Conservation (phyloP, 2,888 invertebrate genomes). For the Clivina fossor region DNA sequence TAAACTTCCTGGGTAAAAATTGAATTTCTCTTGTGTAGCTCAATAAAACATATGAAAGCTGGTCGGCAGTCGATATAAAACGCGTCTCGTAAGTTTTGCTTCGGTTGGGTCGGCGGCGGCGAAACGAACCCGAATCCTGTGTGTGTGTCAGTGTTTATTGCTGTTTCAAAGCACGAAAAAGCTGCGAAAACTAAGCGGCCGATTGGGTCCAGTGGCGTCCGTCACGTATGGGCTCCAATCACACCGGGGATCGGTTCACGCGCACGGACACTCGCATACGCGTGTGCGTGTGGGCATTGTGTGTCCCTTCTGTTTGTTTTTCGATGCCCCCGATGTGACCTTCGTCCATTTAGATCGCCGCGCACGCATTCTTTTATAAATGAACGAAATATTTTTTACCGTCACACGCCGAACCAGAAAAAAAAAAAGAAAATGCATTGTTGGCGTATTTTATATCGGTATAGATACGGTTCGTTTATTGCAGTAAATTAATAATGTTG, state of each 20-base stretch:
- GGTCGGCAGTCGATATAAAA: constrained; percentile 24
- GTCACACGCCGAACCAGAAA: too few relatives aligned
- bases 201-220: constrained; percentile 9
- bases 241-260: too few relatives aligned
- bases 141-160: constrained; percentile 17
- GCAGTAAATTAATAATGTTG: too few relatives aligned
- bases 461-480: too few relatives aligned
- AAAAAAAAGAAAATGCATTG: too few relatives aligned
- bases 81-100: constrained; percentile 13
- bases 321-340: not conserved
- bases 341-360: too few relatives aligned
- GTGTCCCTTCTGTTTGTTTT: too few relatives aligned
- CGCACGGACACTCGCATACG: too few relatives aligned
- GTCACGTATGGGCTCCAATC: constrained; percentile 11
- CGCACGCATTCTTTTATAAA: not conserved
- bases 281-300: constrained; percentile 9
- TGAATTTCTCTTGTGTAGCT: too few relatives aligned
- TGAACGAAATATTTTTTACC: constrained; percentile 15
- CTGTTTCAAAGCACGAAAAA: constrained; percentile 15
- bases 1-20: too few relatives aligned
- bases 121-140: constrained; percentile 5
- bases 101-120: constrained; percentile 7
- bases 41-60: too few relatives aligned
- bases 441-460: too few relatives aligned
- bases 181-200: constrained; percentile 22